A percentile compares a stretch with the other conserved stretches of the same genome.
Conservation (phyloP, 2,113 vertebrate genomes). For the Cochlearius cochlearius region DNA sequence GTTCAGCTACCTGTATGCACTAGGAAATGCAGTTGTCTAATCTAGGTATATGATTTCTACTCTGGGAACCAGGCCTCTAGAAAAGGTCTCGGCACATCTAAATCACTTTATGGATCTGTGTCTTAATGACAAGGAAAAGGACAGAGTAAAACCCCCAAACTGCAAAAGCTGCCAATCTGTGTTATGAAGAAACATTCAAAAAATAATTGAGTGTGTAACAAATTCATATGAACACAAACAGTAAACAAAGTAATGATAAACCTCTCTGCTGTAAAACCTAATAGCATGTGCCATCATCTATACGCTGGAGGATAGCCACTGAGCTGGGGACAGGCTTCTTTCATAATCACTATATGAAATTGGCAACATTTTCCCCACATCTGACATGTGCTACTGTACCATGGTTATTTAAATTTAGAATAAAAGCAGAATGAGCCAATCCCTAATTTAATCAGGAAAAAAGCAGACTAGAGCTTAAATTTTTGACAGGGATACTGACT, state of each 20-base stretch:
- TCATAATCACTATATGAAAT: neutral
- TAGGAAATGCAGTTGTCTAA: neutral
- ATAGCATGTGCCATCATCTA: neutral
- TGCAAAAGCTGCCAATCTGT: neutral
- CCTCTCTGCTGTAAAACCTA: neutral
- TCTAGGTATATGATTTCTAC: neutral
- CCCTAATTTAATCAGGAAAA: neutral
- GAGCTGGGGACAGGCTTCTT: neutral
- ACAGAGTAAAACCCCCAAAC: neutral
- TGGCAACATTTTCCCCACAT: neutral
- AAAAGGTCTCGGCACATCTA: neutral
- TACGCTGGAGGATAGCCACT: neutral
- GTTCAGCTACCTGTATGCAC: neutral
- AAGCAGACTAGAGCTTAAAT: neutral
- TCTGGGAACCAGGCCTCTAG: neutral
- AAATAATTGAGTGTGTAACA: neutral
- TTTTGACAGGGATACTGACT: neutral
- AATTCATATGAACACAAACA: neutral
- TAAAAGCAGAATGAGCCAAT: neutral
- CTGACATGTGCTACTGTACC: neutral
- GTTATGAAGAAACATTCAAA: neutral
- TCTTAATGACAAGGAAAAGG: neutral
- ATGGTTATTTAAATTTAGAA: neutral
- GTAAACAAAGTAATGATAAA: neutral
- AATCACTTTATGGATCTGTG: neutral